Evolutionary conservation across 1,140 invertebrate genomes (phyloP).

Genomic region (Zeugodacus cucurbitae): DNA sequence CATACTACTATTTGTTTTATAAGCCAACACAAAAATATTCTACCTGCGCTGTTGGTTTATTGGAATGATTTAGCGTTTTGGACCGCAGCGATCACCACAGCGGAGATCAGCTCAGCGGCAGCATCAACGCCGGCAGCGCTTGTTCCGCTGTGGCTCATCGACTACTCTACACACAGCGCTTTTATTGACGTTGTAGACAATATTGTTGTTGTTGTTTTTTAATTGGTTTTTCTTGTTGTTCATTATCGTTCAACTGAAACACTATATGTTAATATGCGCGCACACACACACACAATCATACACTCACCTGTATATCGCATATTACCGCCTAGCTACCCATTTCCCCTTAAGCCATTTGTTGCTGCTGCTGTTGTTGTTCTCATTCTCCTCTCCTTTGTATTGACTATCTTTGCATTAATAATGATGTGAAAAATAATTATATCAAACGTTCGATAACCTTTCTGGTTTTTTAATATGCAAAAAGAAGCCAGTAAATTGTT

Average conservation of each 20-base stretch:
- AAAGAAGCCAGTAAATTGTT: constrained; percentile 8
- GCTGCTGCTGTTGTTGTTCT: not conserved
- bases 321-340: no score
- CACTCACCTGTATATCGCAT: no score
- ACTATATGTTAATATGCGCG: not conserved
- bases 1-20: no score
- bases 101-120: not conserved
- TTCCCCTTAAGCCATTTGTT: not conserved
- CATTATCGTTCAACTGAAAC: not conserved
- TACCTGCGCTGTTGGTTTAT: not conserved
- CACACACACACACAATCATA: not conserved
- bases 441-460: constrained; percentile 38
- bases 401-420: constrained; percentile 9
- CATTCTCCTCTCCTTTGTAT: not conserved
- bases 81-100: not conserved
- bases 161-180: not conserved
- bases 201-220: not conserved
- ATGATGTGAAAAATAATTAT: constrained; percentile 39
- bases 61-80: not conserved
- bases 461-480: constrained; percentile 34
- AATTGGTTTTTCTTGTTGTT: constrained; percentile 4
- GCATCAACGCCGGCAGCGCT: not conserved
- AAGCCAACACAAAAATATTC: no score
- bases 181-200: not conserved
- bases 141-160: not conserved